Evolutionary conservation across 2,797 vertebrate genomes (phyloP), one percentile per base, ranked within the genome.

Genomic region (Pachyuromys duprasi): DNA sequence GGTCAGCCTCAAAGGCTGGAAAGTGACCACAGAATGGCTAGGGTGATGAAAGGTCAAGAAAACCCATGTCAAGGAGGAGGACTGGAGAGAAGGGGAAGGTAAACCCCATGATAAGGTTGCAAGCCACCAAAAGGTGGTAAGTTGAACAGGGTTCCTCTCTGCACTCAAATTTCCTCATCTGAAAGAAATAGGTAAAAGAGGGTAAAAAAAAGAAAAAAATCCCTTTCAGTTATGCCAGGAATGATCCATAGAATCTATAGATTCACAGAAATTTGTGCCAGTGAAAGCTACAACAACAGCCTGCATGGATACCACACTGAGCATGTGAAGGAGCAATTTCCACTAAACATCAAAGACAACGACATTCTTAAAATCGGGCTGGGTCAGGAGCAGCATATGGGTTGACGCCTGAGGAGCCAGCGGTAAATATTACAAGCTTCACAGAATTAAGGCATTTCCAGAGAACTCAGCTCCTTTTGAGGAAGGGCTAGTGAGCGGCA

Each of bases 81-180:
- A 76, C 49, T 36, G 24, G 62, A 95, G 62, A 94, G 45, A 28
- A 91, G 57, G 45, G 94, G 87, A 86, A 96, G 93, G 72, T 95
- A 94, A 96, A 69, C 83, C 89, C 69, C 17, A 65, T 45, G 79
- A 65, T 94, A 69, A 94, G 76, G 78, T 97, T 95, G 96, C 96
- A 95, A 72, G 76, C 70, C 87, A 84, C 84, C 90, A 89, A 63
- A 78, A 84, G 78, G 75, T 45, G 53, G 83, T 91, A 96, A 97
- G 17, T 2, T 86, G 89, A 96, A 95, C 87, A 62, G 94, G 95
- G 53, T 33, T 75, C 63, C 82, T 92, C 78, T 95, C 90, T 55
- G 33, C 42, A 89, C 93, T 95, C 97, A 90, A 74, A 91, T 96
- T 93, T 93, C 96, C 88, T 88, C 86, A 63, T 49, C 63, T 45